Evolutionary conservation across 1,140 invertebrate species (phyloP).

Genomic region (Cecropterus lyciades): DNA sequence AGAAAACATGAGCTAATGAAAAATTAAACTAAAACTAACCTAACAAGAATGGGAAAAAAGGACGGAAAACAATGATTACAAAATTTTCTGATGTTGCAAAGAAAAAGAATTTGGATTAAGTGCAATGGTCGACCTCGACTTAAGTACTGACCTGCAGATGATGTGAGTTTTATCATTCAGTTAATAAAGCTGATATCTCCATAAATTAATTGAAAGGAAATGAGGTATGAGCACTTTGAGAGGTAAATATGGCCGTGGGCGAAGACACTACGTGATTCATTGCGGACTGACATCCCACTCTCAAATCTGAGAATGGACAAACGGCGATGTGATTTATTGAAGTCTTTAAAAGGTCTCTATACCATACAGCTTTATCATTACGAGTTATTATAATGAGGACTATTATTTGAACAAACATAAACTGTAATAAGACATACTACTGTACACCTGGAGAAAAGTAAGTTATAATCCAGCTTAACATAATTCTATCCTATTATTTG

Average conservation of each 20-base stretch:
- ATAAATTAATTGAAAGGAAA: conserved; percentile 41
- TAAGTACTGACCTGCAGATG: conserved; percentile 22
- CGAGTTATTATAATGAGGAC: conserved; percentile 17
- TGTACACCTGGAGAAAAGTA: neutral
- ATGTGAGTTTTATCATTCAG: conserved; percentile 20
- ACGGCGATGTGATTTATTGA: conserved; percentile 30
- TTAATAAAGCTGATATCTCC: conserved; percentile 46
- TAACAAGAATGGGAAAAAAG: neutral
- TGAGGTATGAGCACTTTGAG: conserved; percentile 54
- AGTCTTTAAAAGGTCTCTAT: conserved; percentile 28
- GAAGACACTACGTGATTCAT: conserved; percentile 63
- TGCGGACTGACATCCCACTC: conserved; percentile 56
- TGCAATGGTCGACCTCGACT: conserved; percentile 55
- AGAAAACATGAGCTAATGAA: no score
- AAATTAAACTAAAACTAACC: no score
- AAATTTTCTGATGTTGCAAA: conserved; percentile 27
- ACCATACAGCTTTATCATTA: conserved; percentile 27
- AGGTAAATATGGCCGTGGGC: conserved; percentile 65
- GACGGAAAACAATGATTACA: neutral
- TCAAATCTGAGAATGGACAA: conserved; percentile 36
- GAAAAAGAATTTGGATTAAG: conserved; percentile 44
- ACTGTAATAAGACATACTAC: conserved; percentile 3
- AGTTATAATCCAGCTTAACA: neutral
- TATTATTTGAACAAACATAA: conserved; percentile 17
- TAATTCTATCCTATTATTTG: neutral